A percentile compares a stretch with the other conserved stretches of the same genome.
Conservation (phyloP, 2,113 vertebrate species). For the Ceyx margarethae region DNA sequence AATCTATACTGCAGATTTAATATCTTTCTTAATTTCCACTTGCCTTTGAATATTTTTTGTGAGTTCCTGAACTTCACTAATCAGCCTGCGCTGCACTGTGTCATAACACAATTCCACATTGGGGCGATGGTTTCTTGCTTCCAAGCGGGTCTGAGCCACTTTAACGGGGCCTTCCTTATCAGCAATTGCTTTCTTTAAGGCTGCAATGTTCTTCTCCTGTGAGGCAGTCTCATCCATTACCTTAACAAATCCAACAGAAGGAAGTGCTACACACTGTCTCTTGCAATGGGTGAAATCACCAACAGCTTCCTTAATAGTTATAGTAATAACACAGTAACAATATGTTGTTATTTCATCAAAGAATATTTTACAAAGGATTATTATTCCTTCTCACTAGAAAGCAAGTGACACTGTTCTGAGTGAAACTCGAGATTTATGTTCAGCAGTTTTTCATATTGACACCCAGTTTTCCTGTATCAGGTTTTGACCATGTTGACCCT, state of each 20-base stretch:
- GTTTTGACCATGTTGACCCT: neutral
- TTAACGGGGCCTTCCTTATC: conserved; percentile 79
- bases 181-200: conserved; percentile 77
- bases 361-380: neutral
- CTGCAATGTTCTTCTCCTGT: conserved; percentile 81
- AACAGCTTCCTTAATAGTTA: neutral
- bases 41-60: conserved; percentile 77
- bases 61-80: conserved; percentile 82
- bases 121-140: conserved; percentile 78
- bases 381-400: neutral
- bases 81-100: conserved; percentile 76
- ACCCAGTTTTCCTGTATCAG: neutral
- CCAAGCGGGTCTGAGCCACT: conserved; percentile 81
- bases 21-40: neutral
- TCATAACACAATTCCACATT: conserved; percentile 85
- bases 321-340: neutral
- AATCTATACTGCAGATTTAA: neutral
- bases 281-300: neutral
- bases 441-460: neutral
- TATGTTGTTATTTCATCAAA: neutral
- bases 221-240: conserved; percentile 79
- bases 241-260: conserved; percentile 59
- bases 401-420: neutral
- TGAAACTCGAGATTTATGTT: neutral
- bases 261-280: neutral